Base-by-base conservation (phyloP, 2,113 vertebrate genomes). In the Seriola rivoliana region DNA sequence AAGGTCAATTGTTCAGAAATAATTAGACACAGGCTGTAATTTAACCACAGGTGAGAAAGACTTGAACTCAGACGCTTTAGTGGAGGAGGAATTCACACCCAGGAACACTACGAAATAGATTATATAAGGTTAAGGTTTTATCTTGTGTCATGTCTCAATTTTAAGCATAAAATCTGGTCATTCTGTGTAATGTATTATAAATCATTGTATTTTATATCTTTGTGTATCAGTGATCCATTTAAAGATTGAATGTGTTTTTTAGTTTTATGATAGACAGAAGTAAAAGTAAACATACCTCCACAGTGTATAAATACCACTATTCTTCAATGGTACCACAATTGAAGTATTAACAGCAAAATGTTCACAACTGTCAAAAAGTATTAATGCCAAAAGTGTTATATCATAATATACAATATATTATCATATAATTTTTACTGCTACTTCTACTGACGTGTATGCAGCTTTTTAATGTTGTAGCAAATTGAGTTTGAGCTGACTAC, bases 1-100 rank as follows among this genome's bases (percentile, higher is more conserved):
- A 90, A 92, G 90, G 89, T 92, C 85, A 88, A 83, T 74, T 87
- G 71, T 81, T 90, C 76, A 80, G 81, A 85, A 85, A 85, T 85
- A 88, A 94, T 92, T 90, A 85, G 71, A 85, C 54, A 70, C 73
- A 42, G 48, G 85, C 65, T 65, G 70, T 70, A 17, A 78, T 88
- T 89, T 85, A 79, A 87, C 84, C 82, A 72, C 73, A 58, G 71
- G 78, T 65, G 1, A 85, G 29, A 84, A 42, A 75, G 68, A 74
- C 55, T 78, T 80, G 70, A 25, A 55, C 36, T 76, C 57, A 68
- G 79, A 42, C 75, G 71, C 72, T 52, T 58, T 0, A 46, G 65
- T 32, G 44, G 19, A 71, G 58, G 40, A 81, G 36, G 25, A 8
- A 17, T 34, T 71, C 40, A 52, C 48, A 29, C 65, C 34, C 10